Conservation (phyloP, 2,888 invertebrate genomes). For the Eugnorisma glareosa region DNA sequence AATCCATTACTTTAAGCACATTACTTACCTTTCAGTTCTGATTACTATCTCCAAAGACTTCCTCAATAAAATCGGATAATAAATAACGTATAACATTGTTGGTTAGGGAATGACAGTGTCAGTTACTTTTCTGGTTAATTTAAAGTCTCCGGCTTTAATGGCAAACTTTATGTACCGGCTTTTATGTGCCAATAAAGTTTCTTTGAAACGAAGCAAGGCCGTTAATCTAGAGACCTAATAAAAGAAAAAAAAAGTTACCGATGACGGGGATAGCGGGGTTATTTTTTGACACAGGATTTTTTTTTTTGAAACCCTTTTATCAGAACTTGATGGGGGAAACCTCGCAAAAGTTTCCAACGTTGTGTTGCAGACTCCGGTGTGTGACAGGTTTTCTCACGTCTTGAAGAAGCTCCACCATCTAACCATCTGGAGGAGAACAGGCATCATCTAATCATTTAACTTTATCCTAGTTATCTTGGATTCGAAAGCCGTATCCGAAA, state of each 20-base stretch:
- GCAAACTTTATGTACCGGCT: slow-evolving; percentile 84
- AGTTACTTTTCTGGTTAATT: slow-evolving; percentile 86
- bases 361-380: background rate
- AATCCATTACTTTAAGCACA: slow-evolving; percentile 24
- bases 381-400: background rate
- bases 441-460: background rate
- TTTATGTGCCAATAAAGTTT: slow-evolving; percentile 86
- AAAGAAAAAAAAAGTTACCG: slow-evolving; percentile 73
- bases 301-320: background rate
- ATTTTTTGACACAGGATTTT: slow-evolving; percentile 37
- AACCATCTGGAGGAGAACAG: background rate
- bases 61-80: slow-evolving; percentile 63
- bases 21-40: slow-evolving; percentile 46
- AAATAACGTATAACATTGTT: slow-evolving; percentile 69
- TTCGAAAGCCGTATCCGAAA: background rate
- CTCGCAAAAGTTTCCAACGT: background rate
- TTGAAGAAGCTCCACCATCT: background rate
- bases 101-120: slow-evolving; percentile 64
- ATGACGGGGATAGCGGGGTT: slow-evolving; percentile 63
- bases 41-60: slow-evolving; percentile 50
- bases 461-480: background rate
- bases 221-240: slow-evolving; percentile 85
- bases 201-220: slow-evolving; percentile 82
- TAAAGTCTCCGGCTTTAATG: slow-evolving; percentile 84
- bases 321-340: background rate